Percentiles rank a stretch among this genome's conserved stretches.
Conservation (phyloP, 2,888 invertebrate species). For the Pollenia labialis region DNA sequence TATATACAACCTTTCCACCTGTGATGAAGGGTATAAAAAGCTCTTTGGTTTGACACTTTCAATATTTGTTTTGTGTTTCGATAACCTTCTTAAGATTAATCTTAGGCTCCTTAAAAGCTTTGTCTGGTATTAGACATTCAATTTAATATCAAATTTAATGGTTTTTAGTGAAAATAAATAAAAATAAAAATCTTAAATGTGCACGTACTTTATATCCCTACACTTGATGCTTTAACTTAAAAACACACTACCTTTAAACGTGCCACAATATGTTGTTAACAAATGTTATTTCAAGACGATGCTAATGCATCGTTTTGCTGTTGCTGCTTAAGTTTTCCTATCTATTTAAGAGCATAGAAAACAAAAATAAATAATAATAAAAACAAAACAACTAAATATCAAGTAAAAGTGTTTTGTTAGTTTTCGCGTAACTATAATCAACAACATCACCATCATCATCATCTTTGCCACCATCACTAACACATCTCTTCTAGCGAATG, state of each 20-base stretch:
- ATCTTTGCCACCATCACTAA: constrained; percentile 16
- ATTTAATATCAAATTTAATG: constrained; percentile 4
- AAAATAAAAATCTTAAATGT: not conserved
- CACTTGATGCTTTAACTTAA: constrained; percentile 16
- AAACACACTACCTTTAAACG: not conserved
- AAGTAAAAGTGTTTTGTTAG: constrained; percentile 69
- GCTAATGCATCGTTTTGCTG: constrained; percentile 62
- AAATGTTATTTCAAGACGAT: constrained; percentile 61
- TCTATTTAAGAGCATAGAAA: constrained; percentile 17
- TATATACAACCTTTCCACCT: no score
- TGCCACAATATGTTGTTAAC: constrained; percentile 64
- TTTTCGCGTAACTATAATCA: constrained; percentile 62
- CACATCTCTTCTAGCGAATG: not conserved
- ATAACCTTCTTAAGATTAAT: not conserved
- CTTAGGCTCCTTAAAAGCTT: constrained; percentile 31
- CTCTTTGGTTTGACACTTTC: no score
- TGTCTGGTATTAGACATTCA: constrained; percentile 10
- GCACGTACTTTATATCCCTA: not conserved
- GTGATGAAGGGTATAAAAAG: no score
- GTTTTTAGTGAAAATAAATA: constrained; percentile 19
- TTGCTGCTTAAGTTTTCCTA: constrained; percentile 25
- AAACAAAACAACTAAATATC: constrained; percentile 11
- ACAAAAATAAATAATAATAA: constrained; percentile 6
- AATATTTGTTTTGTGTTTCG: not conserved
- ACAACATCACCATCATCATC: constrained; percentile 46